phyloP scores from a whole-genome alignment of 2,797 vertebrate genomes.

The Triplophysa bombifrons region DNA sequence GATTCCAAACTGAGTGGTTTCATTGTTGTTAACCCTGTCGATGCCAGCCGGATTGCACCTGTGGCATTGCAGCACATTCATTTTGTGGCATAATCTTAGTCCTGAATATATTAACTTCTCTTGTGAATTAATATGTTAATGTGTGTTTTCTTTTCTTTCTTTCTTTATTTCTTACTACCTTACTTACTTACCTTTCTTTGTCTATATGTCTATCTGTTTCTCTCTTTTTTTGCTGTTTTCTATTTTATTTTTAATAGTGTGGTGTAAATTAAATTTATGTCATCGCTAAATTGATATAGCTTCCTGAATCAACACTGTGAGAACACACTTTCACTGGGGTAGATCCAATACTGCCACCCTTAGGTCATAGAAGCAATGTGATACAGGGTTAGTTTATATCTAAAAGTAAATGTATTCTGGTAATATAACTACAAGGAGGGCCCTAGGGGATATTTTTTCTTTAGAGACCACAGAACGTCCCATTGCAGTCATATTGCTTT shows the following conservation, averaged over 20 bases:
- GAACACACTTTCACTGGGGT: conserved; percentile 26
- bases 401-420: not conserved
- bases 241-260: not conserved
- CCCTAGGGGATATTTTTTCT: not conserved
- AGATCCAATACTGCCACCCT: conserved; percentile 74
- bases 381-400: not conserved
- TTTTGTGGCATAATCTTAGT: conserved; percentile 12
- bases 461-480: not conserved
- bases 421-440: too few species aligned
- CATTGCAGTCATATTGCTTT: too few species aligned
- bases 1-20: conserved; percentile 73
- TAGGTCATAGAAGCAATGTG: conserved; percentile 64
- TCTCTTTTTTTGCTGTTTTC: too few species aligned
- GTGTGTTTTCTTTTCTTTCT: not conserved
- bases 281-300: not conserved
- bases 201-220: conserved; percentile 34
- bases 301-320: not conserved
- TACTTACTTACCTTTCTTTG: not conserved
- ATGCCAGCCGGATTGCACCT: conserved; percentile 78
- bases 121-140: not conserved
- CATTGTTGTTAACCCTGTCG: conserved; percentile 76
- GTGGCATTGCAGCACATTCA: conserved; percentile 59
- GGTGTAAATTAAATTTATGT: not conserved
- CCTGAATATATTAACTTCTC: not conserved
- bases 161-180: not conserved